Evolutionary conservation across 2,113 vertebrate species (phyloP).

Genomic region (Muntiacus reevesi): DNA sequence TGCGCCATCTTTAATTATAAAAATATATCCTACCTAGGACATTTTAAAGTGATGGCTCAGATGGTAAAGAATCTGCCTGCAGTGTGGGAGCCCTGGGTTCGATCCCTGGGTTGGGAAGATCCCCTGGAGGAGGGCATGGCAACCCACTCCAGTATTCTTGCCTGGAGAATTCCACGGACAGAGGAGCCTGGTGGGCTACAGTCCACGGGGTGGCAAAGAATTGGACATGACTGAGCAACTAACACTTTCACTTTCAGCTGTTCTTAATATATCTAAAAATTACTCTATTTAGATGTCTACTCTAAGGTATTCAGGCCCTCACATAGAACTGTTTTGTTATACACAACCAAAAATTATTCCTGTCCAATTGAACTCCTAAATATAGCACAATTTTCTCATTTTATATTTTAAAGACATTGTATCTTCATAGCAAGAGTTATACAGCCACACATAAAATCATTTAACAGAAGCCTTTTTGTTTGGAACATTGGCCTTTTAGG

Average conservation of each 20-base stretch:
- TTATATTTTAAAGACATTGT: conserved; percentile 52
- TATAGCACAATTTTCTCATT: conserved; percentile 20
- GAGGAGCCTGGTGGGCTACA: neutral
- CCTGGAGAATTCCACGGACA: neutral
- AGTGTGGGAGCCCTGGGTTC: neutral
- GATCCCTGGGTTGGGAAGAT: neutral
- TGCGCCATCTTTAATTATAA: neutral
- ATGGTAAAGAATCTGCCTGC: neutral
- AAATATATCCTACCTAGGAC: neutral
- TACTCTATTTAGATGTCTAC: neutral
- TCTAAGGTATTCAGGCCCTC: neutral
- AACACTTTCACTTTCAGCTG: neutral
- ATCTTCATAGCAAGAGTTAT: conserved; percentile 33
- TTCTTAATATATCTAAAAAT: neutral
- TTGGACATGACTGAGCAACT: neutral
- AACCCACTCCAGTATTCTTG: neutral
- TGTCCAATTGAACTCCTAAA: neutral
- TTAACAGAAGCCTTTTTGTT: neutral
- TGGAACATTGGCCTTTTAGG: neutral
- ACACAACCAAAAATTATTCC: neutral
- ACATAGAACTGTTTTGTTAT: conserved; percentile 7
- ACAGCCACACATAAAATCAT: neutral
- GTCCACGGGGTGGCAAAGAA: neutral
- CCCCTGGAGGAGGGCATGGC: neutral
- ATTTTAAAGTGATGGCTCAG: neutral